Conservation (phyloP, 2,888 invertebrate genomes). For the Diarsia dahlii region DNA sequence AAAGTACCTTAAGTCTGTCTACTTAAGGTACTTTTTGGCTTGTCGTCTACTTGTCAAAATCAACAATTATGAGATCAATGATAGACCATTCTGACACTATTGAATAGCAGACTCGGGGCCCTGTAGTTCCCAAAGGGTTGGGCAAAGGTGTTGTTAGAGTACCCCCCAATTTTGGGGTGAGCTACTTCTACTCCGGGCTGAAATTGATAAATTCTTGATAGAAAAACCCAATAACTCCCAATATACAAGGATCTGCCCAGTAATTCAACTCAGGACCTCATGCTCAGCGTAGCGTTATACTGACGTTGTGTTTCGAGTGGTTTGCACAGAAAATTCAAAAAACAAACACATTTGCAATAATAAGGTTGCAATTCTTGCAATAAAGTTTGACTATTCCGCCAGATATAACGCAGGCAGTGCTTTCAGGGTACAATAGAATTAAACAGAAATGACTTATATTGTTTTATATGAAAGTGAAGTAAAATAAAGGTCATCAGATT, state of each 20-base stretch:
- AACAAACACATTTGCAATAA: background rate
- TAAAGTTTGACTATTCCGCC: background rate
- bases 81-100: too few species aligned
- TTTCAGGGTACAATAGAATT: background rate
- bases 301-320: background rate
- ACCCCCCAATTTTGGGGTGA: background rate
- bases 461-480: constrained; percentile 12
- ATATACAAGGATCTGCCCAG: background rate
- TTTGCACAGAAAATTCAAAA: background rate
- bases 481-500: constrained; percentile 13
- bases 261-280: background rate
- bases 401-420: background rate
- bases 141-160: background rate
- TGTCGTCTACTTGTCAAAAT: too few species aligned
- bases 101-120: too few species aligned
- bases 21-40: too few species aligned
- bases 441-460: background rate
- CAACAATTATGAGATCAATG: too few species aligned
- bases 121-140: background rate
- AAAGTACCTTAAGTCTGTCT: too few species aligned
- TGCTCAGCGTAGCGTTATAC: background rate
- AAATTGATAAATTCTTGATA: background rate
- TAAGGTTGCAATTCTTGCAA: background rate
- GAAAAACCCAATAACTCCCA: too few species aligned
- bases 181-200: background rate